Base-by-base conservation (phyloP, 2,888 invertebrate species). In the Sinodicranocentrus sp. region DNA sequence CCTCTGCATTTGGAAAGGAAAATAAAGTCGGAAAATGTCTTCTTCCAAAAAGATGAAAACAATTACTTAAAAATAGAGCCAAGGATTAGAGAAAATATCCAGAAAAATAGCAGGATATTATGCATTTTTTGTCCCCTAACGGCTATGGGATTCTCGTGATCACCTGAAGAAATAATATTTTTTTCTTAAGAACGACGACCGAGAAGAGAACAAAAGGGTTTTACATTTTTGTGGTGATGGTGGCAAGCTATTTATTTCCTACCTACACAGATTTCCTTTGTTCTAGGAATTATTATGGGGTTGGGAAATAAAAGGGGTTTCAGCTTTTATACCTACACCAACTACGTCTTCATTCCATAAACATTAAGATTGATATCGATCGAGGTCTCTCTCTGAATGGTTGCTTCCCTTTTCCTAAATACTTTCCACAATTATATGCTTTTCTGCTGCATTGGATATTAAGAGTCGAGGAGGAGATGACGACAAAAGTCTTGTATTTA, bases 361-460 rank as follows among this genome's bases (percentile, higher is more conserved):
- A 78, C 78, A 78, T 78, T 78, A 78, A 78, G 78, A 78, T 78
- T 78, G 78, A 78, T 78, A 78, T 78, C 78, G 78, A 78, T 78
- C 78, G 78, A 78, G 39, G 76, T 63, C 65, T 75, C 6, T 19
- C 8, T 2, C 48, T 48, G 10, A 48, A 3, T 2, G n/a, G 67
- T 15, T 44, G 25, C 13, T 44, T 25, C 15, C 67, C 67, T n/a
- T 67, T n/a, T 67, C 19, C 67, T 44, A 43, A 67, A 44, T 23
- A 67, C 25, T 21, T 44, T 44, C 25, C 44, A 23, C 67, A 48
- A 48, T n/a, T n/a, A 48, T 48, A 48, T n/a, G 2, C 48, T n/a
- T n/a, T n/a, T n/a, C n/a, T n/a, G n/a, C n/a, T n/a, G n/a, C n/a
- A n/a, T n/a, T n/a, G n/a, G n/a, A n/a, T n/a, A n/a, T n/a, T n/a